phyloP scores from a whole-genome alignment of 2,888 invertebrate species.

The Neria commutata region DNA sequence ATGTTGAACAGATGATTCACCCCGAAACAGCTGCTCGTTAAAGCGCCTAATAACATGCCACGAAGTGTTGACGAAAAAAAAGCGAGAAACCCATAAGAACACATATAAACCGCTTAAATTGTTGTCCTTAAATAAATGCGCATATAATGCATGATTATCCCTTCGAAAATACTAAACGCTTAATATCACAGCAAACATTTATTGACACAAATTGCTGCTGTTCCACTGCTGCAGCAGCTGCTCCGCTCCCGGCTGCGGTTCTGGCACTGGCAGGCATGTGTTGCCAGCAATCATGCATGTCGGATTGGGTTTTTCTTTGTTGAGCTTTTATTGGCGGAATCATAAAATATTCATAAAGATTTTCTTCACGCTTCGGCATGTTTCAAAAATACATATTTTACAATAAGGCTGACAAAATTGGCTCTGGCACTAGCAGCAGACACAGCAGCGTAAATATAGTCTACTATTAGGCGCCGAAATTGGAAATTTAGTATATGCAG shows the following conservation, averaged over 20 bases:
- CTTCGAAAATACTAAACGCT: slow-evolving; percentile 25
- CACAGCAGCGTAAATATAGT: neutral
- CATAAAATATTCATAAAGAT: slow-evolving; percentile 56
- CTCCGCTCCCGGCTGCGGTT: neutral
- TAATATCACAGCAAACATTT: slow-evolving; percentile 38
- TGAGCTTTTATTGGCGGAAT: slow-evolving; percentile 44
- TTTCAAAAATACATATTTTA: neutral
- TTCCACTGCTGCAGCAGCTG: slow-evolving; percentile 10
- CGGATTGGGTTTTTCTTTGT: slow-evolving; percentile 32
- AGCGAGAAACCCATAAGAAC: neutral
- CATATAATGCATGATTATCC: slow-evolving; percentile 27
- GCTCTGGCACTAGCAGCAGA: too few species aligned
- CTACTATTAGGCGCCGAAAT: neutral
- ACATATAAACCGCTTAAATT: slow-evolving; percentile 51
- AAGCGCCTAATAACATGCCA: slow-evolving; percentile 47
- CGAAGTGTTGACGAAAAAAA: slow-evolving; percentile 25
- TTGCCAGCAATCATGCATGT: slow-evolving; percentile 24
- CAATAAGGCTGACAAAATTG: slow-evolving; percentile 1
- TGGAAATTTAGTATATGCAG: neutral
- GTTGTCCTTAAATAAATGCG: slow-evolving; percentile 33
- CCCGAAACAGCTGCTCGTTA: neutral
- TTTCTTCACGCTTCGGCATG: slow-evolving; percentile 30
- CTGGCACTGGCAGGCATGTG: slow-evolving; percentile 20
- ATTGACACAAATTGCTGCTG: slow-evolving; percentile 53
- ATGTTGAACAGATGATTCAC: too few species aligned